Evolutionary conservation across 2,888 invertebrate genomes (phyloP).

Genomic region (Beris chalybata): DNA sequence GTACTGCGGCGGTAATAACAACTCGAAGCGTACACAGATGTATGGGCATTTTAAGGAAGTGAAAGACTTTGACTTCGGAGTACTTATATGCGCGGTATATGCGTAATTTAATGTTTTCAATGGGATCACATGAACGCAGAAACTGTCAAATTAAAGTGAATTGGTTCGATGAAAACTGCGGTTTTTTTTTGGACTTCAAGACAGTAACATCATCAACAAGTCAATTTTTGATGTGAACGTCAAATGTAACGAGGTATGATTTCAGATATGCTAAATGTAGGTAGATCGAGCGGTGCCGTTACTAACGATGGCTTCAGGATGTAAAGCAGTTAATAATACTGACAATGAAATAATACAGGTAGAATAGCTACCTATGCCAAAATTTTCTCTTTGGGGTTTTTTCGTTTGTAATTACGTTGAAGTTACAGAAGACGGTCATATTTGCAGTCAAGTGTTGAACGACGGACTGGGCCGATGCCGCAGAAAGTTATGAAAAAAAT

Average conservation of each 20-base stretch:
- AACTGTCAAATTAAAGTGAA: constrained; percentile 32
- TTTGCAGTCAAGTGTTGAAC: too few species aligned
- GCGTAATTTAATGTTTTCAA: constrained; percentile 26
- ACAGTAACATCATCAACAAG: constrained; percentile 7
- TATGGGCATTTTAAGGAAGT: constrained; percentile 18
- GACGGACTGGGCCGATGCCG: too few species aligned
- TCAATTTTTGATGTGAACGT: constrained; percentile 10
- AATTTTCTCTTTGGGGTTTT: too few species aligned
- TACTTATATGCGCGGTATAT: constrained; percentile 11
- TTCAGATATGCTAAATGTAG: constrained; percentile 16
- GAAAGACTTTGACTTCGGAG: constrained; percentile 7
- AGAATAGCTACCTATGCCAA: too few species aligned
- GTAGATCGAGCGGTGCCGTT: too few species aligned
- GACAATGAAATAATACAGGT: too few species aligned
- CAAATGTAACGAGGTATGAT: constrained; percentile 19
- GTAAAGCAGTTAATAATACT: too few species aligned
- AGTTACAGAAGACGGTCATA: too few species aligned
- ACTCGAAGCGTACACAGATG: background rate
- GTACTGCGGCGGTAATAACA: background rate
- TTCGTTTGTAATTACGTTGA: too few species aligned
- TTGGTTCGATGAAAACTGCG: constrained; percentile 2
- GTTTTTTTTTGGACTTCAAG: background rate
- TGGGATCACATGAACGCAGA: constrained; percentile 19
- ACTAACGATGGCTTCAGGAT: too few species aligned
- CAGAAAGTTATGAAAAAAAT: too few species aligned